phyloP scores from a whole-genome alignment of 2,113 vertebrate species.

The Willisornis vidua region DNA sequence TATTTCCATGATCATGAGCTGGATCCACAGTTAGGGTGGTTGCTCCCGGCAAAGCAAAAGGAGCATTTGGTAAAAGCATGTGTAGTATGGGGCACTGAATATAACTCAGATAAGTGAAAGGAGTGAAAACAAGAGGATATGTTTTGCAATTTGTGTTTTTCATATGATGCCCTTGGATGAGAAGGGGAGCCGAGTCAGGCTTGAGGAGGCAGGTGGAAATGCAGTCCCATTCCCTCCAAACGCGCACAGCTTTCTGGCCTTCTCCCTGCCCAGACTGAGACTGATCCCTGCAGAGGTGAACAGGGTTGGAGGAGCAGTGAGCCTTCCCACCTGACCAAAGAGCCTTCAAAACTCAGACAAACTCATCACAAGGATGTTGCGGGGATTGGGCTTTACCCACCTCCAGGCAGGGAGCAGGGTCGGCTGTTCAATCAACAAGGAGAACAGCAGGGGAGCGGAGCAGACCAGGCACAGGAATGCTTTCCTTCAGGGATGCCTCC shows the following conservation, averaged over 20 bases:
- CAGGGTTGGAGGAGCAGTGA: neutral
- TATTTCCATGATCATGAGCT: neutral
- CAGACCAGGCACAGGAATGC: fast-evolving
- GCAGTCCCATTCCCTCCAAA: neutral
- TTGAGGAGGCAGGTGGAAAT: neutral
- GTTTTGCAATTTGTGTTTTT: neutral
- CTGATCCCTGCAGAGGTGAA: neutral
- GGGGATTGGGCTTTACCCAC: neutral
- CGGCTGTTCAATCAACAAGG: neutral
- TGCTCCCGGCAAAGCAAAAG: neutral
- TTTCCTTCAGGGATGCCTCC: neutral
- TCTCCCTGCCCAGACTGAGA: neutral
- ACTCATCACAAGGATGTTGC: fast-evolving
- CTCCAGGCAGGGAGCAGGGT: neutral
- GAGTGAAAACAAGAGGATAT: neutral
- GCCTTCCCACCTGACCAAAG: neutral
- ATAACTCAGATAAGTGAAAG: neutral
- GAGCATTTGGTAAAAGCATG: fast-evolving
- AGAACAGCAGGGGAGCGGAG: neutral
- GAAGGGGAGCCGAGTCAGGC: neutral
- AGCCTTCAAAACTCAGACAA: neutral
- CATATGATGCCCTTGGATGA: neutral
- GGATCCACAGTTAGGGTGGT: neutral
- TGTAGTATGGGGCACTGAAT: neutral
- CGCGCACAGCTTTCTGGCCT: neutral